Percentiles rank a stretch among this genome's conserved stretches.
Conservation (phyloP, 2,888 invertebrate species). For the Lepidochrysops patricia region DNA sequence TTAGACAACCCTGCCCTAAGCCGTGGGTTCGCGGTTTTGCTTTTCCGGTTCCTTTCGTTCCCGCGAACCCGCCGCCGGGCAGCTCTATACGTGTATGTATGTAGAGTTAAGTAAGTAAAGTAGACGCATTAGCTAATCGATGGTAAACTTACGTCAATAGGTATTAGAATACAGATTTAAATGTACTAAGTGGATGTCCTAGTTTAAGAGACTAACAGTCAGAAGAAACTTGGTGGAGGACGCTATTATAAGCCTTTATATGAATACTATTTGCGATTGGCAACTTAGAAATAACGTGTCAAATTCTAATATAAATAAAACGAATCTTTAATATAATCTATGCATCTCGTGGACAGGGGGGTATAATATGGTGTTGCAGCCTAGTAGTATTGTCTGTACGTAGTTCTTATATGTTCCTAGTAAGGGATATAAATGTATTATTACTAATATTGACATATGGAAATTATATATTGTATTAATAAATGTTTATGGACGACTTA, state of each 20-base stretch:
- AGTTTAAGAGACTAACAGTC: slow-evolving; percentile 63
- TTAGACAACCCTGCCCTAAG: slow-evolving; percentile 53
- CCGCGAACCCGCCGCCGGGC: slow-evolving; percentile 39
- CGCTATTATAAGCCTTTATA: slow-evolving; percentile 70
- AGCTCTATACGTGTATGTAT: slow-evolving; percentile 69
- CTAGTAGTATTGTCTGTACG: slow-evolving; percentile 64
- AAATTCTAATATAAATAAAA: slow-evolving; percentile 51
- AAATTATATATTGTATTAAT: slow-evolving; percentile 71
- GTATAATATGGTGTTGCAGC: slow-evolving; percentile 58
- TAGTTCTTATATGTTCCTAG: slow-evolving; percentile 63
- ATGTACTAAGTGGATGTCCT: slow-evolving; percentile 63
- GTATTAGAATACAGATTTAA: slow-evolving; percentile 60
- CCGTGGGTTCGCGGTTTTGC: slow-evolving; percentile 42
- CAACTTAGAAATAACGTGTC: slow-evolving; percentile 64
- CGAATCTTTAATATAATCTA: slow-evolving; percentile 57
- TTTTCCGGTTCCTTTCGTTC: slow-evolving; percentile 37
- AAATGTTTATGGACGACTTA: slow-evolving; percentile 67
- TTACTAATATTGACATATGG: slow-evolving; percentile 65
- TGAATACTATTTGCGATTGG: slow-evolving; percentile 65
- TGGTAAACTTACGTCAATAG: slow-evolving; percentile 74
- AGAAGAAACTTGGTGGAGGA: slow-evolving; percentile 71
- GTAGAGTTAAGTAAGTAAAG: slow-evolving; percentile 68
- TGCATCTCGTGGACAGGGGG: slow-evolving; percentile 60
- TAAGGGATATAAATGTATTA: slow-evolving; percentile 56
- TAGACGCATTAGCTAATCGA: slow-evolving; percentile 64